phyloP scores from a whole-genome alignment of 1,140 invertebrate species.

The Drosophila fuyamai region DNA sequence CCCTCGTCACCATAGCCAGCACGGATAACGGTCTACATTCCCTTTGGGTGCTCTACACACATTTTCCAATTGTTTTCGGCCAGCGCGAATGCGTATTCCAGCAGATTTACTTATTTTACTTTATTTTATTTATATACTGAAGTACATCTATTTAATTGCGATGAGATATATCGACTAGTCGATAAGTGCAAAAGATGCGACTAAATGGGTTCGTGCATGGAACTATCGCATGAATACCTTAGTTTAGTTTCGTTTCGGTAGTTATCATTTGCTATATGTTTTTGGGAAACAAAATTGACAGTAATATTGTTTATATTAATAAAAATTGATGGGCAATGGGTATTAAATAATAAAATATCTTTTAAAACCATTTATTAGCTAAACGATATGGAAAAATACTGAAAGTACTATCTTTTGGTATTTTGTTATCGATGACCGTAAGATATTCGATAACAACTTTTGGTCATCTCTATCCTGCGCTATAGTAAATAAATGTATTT shows the following conservation, averaged over 20 bases:
- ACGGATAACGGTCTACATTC: slow-evolving; percentile 31
- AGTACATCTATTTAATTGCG: slow-evolving; percentile 50
- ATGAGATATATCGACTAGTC: slow-evolving; percentile 22
- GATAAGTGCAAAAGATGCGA: slow-evolving; percentile 3
- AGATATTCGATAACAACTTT: neutral
- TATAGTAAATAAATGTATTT: slow-evolving; percentile 1
- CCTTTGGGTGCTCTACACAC: slow-evolving; percentile 33
- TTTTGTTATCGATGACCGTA: neutral
- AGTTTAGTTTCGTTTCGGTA: neutral
- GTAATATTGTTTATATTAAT: no score
- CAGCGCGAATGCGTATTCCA: slow-evolving; percentile 31
- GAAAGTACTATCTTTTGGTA: neutral
- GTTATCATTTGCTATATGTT: no score
- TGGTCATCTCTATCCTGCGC: slow-evolving; percentile 1
- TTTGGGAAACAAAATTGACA: no score
- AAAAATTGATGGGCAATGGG: no score
- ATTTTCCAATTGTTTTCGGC: slow-evolving; percentile 35
- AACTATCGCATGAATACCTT: neutral
- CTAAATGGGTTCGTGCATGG: neutral
- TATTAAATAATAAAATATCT: no score
- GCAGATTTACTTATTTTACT: slow-evolving; percentile 42
- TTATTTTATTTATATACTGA: slow-evolving; percentile 75
- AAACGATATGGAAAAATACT: neutral
- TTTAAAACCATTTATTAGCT: no score
- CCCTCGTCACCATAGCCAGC: slow-evolving; percentile 52